Evolutionary conservation across 2,797 vertebrate genomes (phyloP).

Genomic region (Aphelocoma californica): DNA sequence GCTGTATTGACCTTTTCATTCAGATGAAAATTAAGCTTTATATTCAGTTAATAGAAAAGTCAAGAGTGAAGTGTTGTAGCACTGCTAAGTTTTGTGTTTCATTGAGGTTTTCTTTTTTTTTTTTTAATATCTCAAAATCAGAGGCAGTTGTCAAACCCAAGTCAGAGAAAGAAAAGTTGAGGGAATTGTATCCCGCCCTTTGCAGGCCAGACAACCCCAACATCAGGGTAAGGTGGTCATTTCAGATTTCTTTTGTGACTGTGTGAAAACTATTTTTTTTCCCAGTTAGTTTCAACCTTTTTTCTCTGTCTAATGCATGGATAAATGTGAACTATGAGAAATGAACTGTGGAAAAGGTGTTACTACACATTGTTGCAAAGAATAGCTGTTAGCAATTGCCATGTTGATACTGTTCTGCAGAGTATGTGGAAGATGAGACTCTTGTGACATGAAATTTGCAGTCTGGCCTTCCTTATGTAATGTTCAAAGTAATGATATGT

Average conservation of each 20-base stretch:
- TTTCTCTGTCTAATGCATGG: neutral
- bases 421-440: neutral
- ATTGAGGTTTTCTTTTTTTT: neutral
- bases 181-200: conserved; percentile 91
- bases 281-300: neutral
- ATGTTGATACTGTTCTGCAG: rapidly evolving
- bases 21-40: neutral
- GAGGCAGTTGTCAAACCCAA: conserved; percentile 81
- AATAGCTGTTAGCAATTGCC: neutral
- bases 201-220: conserved; percentile 87
- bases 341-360: neutral
- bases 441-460: neutral
- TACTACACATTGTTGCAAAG: neutral
- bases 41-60: neutral
- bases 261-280: neutral
- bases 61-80: neutral
- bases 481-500: rapidly evolving
- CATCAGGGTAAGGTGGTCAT: conserved; percentile 77
- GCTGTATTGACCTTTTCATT: neutral
- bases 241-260: neutral
- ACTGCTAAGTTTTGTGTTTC: neutral
- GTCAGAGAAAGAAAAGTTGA: conserved; percentile 87
- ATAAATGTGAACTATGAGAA: neutral
- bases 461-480: neutral
- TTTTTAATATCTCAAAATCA: conserved; percentile 26